Evolutionary conservation across 1,140 invertebrate species (phyloP).

Genomic region (Drosophila willistoni): DNA sequence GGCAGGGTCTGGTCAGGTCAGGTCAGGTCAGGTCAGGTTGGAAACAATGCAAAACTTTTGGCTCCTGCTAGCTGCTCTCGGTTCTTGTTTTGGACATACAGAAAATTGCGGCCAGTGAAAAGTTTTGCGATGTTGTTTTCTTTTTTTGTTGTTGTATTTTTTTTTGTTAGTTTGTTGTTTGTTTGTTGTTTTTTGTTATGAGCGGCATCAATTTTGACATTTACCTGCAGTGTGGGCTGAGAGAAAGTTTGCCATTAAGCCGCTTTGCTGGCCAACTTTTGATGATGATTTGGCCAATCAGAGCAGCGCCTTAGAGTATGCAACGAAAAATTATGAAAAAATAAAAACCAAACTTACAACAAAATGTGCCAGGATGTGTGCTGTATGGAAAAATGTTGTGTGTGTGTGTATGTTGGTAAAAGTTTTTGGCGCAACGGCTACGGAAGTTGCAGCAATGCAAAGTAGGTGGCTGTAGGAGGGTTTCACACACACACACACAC

Average conservation of each 20-base stretch:
- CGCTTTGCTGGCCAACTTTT: conserved; percentile 47
- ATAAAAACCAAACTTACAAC: conserved; percentile 42
- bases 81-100: conserved; percentile 43
- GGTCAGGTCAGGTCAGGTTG: conserved; percentile 19
- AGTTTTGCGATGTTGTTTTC: conserved; percentile 44
- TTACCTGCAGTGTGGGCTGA: conserved; percentile 75
- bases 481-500: conserved; percentile 41
- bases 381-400: conserved; percentile 63
- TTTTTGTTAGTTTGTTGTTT: conserved; percentile 1
- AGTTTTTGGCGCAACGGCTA: conserved; percentile 72
- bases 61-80: background rate
- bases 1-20: conserved; percentile 10
- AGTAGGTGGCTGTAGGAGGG: background rate
- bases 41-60: conserved; percentile 54
- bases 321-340: conserved; percentile 40
- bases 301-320: conserved; percentile 48
- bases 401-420: conserved; percentile 37
- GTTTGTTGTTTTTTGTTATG: conserved; percentile 42
- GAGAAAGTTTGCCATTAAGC: conserved; percentile 53
- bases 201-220: conserved; percentile 83
- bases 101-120: conserved; percentile 46
- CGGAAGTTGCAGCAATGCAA: conserved; percentile 60
- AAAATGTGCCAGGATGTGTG: conserved; percentile 68
- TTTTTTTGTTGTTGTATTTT: background rate
- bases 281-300: conserved; percentile 64